These are phyloP conservation scores for Drosophila azteca DNA, from an alignment of 1,140 invertebrate genomes.

Conservation along the genomic window DNA sequence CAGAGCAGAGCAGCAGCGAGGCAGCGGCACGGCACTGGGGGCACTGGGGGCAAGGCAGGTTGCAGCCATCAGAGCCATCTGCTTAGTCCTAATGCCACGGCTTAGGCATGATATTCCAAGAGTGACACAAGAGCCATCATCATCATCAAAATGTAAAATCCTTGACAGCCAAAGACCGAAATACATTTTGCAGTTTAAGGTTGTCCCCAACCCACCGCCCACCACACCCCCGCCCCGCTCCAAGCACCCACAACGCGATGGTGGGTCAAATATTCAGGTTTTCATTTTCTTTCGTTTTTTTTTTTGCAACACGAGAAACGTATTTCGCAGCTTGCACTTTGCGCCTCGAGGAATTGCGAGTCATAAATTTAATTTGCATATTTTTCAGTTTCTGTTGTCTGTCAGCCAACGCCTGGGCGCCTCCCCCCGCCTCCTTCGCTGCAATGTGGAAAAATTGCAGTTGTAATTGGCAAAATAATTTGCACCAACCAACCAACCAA, in stretches of 20 bases:
- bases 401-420: constrained; percentile 11
- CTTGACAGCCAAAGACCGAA: constrained; percentile 43
- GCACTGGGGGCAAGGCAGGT: too few relatives aligned
- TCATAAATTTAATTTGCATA: constrained; percentile 59
- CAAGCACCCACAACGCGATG: constrained; percentile 12
- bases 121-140: constrained; percentile 47
- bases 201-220: constrained; percentile 2
- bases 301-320: constrained; percentile 41
- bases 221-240: too few relatives aligned
- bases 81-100: constrained; percentile 47
- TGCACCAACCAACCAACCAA: constrained; percentile 31
- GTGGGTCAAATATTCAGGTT: constrained; percentile 19
- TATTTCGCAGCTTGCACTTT: constrained; percentile 42
- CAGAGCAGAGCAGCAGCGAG: too few relatives aligned
- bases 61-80: constrained; percentile 20
- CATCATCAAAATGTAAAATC: constrained; percentile 47
- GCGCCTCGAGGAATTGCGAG: constrained; percentile 41
- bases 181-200: constrained; percentile 48
- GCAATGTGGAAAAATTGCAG: constrained; percentile 53
- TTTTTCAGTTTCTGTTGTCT: constrained; percentile 42
- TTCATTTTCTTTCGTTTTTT: constrained; percentile 9
- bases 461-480: constrained; percentile 73
- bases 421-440: neutral
- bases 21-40: too few relatives aligned
- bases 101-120: constrained; percentile 40